Conservation (phyloP, 2,797 vertebrate species). For the Paguma larvata region DNA sequence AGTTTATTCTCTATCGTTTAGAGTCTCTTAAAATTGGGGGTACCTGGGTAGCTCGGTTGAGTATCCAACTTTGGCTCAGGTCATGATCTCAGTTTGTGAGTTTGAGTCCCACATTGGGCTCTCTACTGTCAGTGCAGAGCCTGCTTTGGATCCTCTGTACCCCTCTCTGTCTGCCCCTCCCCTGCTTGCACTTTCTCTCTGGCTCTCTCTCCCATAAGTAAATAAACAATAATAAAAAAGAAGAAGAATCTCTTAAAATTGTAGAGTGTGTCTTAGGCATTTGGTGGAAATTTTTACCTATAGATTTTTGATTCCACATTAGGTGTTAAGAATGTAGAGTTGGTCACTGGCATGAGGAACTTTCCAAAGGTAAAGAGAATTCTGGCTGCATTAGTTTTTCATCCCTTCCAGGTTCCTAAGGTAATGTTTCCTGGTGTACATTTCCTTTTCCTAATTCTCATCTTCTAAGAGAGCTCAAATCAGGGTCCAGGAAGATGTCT, state of each 20-base stretch:
- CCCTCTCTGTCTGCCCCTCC: too few species aligned
- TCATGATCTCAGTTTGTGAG: too few species aligned
- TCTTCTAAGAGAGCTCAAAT: background rate
- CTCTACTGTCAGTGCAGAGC: too few species aligned
- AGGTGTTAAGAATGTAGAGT: background rate
- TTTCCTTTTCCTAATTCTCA: background rate
- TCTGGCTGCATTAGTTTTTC: background rate
- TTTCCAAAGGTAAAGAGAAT: background rate
- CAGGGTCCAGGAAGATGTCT: background rate
- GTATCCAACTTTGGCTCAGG: too few species aligned
- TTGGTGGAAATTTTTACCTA: background rate
- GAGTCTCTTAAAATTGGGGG: too few species aligned
- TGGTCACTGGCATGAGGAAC: background rate
- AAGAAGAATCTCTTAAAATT: background rate
- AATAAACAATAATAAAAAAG: too few species aligned
- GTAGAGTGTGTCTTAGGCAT: background rate
- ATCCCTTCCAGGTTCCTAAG: background rate
- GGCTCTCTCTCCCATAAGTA: too few species aligned
- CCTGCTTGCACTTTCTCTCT: too few species aligned
- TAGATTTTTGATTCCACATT: background rate
- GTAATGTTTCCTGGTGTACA: background rate
- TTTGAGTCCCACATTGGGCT: too few species aligned
- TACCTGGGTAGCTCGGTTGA: too few species aligned
- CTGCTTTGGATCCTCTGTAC: too few species aligned
- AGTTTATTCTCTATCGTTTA: too few species aligned